Conservation (phyloP, 2,113 vertebrate genomes). For the Sigmodon hispidus region DNA sequence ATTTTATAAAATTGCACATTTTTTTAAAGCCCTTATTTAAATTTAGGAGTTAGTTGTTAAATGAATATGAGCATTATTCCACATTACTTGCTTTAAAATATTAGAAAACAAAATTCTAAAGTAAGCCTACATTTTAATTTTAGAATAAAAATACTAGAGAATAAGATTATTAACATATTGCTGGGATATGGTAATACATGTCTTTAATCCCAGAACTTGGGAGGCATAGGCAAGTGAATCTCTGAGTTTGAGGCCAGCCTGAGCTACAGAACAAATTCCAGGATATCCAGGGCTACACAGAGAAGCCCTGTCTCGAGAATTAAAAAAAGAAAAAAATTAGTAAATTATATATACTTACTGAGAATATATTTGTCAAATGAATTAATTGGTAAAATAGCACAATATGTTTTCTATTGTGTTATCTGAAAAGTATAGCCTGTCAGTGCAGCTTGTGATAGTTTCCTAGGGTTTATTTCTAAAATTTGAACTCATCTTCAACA, state of each 20-base stretch:
- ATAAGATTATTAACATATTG: conserved; percentile 41
- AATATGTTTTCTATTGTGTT: conserved; percentile 35
- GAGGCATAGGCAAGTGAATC: neutral
- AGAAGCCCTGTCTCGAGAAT: neutral
- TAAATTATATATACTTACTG: conserved; percentile 1
- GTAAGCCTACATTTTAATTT: conserved; percentile 43
- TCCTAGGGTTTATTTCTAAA: conserved; percentile 49
- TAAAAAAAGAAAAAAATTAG: neutral
- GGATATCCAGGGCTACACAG: neutral
- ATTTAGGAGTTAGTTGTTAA: conserved; percentile 43
- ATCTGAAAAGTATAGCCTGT: neutral
- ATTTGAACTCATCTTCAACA: conserved; percentile 56
- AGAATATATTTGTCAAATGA: conserved; percentile 44
- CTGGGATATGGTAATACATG: neutral
- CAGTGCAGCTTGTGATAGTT: conserved; percentile 16
- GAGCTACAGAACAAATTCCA: neutral
- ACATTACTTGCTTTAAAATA: conserved; percentile 57
- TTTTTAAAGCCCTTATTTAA: conserved; percentile 40
- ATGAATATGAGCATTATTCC: conserved; percentile 50
- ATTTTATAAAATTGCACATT: conserved; percentile 32
- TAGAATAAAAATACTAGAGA: conserved; percentile 32
- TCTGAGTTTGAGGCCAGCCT: neutral
- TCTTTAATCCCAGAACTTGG: neutral
- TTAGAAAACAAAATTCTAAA: conserved; percentile 62
- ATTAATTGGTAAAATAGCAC: conserved; percentile 11